Conservation (phyloP, 1,140 invertebrate species). For the Frieseomelitta varia region DNA sequence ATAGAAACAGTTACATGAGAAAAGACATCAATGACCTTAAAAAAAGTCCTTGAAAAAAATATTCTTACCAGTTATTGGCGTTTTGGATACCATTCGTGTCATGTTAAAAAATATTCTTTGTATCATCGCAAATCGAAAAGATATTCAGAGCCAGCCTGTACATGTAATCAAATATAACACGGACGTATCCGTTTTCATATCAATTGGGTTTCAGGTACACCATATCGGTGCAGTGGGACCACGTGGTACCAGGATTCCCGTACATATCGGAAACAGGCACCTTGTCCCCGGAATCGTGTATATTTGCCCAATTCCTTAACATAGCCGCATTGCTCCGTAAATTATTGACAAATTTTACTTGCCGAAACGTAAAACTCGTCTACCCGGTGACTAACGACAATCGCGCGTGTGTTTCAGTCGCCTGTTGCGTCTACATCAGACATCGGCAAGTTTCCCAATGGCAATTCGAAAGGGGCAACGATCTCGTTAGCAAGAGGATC, state of each 20-base stretch:
- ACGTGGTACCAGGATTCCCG: conserved; percentile 83
- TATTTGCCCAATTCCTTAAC: conserved; percentile 84
- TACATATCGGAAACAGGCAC: conserved; percentile 86
- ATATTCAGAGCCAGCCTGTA: too few species aligned
- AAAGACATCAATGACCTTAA: too few species aligned
- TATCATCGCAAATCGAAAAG: too few species aligned
- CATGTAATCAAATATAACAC: too few species aligned
- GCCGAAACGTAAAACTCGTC: background rate
- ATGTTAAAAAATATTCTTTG: too few species aligned
- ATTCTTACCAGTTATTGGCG: too few species aligned
- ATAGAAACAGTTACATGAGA: too few species aligned
- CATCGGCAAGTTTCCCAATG: conserved; percentile 72
- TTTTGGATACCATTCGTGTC: too few species aligned
- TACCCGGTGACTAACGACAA: background rate
- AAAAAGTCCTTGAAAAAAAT: too few species aligned
- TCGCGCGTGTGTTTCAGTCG: conserved; percentile 50
- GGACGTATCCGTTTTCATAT: conserved; percentile 38
- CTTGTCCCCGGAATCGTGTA: conserved; percentile 84
- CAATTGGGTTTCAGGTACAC: conserved; percentile 79
- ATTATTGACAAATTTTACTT: conserved; percentile 10
- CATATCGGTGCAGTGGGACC: conserved; percentile 81
- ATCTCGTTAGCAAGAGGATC: conserved; percentile 54
- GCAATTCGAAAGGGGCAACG: conserved; percentile 65
- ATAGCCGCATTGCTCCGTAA: conserved; percentile 82
- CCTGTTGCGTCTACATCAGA: conserved; percentile 71